These are phyloP conservation scores for Piaya cayana DNA, from an alignment of 2,113 vertebrate species.

Conservation along the genomic window DNA sequence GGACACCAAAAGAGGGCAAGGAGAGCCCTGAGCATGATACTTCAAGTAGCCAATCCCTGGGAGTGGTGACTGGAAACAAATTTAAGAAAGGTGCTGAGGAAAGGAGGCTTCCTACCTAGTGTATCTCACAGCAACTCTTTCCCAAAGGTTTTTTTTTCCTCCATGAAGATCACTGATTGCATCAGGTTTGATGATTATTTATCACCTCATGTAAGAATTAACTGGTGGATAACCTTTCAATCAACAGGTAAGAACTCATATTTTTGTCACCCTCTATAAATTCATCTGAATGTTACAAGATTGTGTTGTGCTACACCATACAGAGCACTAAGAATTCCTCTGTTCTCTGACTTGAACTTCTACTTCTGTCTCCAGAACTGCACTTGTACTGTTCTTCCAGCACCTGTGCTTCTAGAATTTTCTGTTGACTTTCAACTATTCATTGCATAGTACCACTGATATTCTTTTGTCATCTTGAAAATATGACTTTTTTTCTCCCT, in stretches of 20 bases:
- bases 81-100: not conserved
- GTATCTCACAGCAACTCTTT: not conserved
- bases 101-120: not conserved
- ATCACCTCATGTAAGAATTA: not conserved
- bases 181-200: not conserved
- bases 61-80: not conserved
- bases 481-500: not conserved
- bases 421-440: not conserved
- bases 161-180: not conserved
- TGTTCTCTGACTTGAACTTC: not conserved
- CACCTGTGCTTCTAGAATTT: not conserved
- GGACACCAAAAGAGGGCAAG: not conserved
- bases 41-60: not conserved
- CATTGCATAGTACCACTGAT: not conserved
- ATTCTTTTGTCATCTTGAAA: not conserved
- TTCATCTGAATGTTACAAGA: not conserved
- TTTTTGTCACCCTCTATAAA: not conserved
- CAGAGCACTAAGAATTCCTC: not conserved
- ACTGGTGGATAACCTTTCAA: not conserved
- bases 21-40: not conserved
- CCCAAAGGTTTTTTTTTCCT: not conserved
- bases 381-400: fast-evolving
- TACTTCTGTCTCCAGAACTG: not conserved
- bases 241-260: not conserved
- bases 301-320: not conserved